These are phyloP conservation scores for Drosophila macrothrix DNA, from an alignment of 2,888 invertebrate species.

Conservation along the genomic window DNA sequence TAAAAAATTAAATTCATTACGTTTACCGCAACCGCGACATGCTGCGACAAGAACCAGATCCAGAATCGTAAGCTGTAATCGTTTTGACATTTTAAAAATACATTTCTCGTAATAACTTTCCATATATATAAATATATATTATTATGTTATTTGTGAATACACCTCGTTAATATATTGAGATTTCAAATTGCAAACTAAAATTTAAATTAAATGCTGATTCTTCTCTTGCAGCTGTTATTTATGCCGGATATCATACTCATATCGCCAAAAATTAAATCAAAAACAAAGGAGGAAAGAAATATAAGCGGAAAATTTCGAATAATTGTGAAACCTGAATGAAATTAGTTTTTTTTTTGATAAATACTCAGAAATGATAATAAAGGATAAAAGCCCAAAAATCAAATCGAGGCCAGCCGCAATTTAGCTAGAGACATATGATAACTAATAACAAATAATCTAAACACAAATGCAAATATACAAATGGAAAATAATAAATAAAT, in stretches of 20 bases:
- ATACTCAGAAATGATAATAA: constrained; percentile 46
- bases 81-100: not conserved
- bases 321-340: constrained; percentile 40
- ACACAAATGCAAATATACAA: constrained; percentile 46
- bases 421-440: constrained; percentile 52
- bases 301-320: constrained; percentile 35
- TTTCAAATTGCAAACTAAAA: not conserved
- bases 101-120: not conserved
- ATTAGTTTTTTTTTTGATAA: constrained; percentile 37
- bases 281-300: constrained; percentile 26
- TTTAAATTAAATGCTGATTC: not conserved
- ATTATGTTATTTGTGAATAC: not conserved
- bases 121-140: not conserved
- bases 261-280: constrained; percentile 51
- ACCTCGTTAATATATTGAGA: not conserved
- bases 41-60: not conserved
- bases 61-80: not conserved
- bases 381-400: constrained; percentile 31
- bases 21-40: too few species aligned
- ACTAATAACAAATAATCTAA: constrained; percentile 23
- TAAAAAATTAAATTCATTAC: too few species aligned
- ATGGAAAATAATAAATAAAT: constrained; percentile 12
- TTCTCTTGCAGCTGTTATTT: constrained; percentile 62
- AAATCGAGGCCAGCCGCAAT: constrained; percentile 45
- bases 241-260: constrained; percentile 61